A percentile compares a stretch with the other conserved stretches of the same genome.
phyloP scores from a whole-genome alignment of 1,140 invertebrate genomes.

The Aphelinus atriplicis region DNA sequence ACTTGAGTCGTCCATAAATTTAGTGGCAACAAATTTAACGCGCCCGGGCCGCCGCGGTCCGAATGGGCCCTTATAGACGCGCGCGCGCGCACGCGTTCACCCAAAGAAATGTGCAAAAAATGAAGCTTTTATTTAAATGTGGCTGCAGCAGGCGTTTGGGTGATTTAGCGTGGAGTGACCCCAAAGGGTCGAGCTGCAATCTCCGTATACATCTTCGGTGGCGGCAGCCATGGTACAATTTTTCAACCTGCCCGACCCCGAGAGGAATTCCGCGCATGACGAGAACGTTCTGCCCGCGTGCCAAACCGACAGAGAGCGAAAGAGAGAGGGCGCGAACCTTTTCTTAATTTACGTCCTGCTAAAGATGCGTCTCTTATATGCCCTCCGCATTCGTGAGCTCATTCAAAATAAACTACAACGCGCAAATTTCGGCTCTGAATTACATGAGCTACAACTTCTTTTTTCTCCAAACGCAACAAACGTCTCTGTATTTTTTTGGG shows the following conservation, averaged over 20 bases:
- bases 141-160: conserved; percentile 7
- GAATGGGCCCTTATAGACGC: conserved; percentile 9
- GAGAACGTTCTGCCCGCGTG: conserved; percentile 1
- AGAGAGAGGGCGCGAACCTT: neutral
- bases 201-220: conserved; percentile 1
- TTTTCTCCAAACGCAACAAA: neutral
- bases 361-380: conserved; percentile 2
- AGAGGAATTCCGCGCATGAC: conserved; percentile 24
- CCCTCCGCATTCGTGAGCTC: neutral
- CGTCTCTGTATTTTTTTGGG: neutral
- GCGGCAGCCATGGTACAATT: conserved; percentile 20
- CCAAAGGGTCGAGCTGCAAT: conserved; percentile 9
- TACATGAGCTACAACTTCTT: neutral
- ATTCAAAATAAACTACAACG: conserved; percentile 12
- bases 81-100: neutral
- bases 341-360: conserved; percentile 23
- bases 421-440: neutral
- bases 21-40: conserved; percentile 28
- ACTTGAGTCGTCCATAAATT: conserved; percentile 34
- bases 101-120: conserved; percentile 7
- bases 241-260: conserved; percentile 25
- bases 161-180: conserved; percentile 28
- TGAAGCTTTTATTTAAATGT: conserved; percentile 33
- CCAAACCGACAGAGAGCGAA: neutral
- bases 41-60: neutral